phyloP scores from a whole-genome alignment of 2,113 vertebrate species.

The Craseonycteris thonglongyai region DNA sequence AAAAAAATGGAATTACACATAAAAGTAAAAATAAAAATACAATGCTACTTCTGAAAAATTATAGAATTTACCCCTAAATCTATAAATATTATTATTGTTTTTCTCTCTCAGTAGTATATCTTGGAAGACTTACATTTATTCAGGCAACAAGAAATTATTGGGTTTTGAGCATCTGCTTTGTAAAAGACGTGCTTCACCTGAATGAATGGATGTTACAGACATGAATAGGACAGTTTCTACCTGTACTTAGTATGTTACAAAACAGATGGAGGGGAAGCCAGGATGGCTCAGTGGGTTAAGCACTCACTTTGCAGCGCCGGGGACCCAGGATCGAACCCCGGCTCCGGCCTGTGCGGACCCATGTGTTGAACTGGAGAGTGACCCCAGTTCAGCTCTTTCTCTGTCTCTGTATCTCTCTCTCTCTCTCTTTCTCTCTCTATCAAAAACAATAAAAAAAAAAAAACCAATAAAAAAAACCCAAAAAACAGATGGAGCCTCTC shows the following conservation, averaged over 20 bases:
- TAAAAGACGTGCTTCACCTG: background rate
- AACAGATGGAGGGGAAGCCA: background rate
- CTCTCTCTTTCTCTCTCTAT: no score
- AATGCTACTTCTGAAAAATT: background rate
- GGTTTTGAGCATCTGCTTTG: background rate
- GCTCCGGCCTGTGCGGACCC: no score
- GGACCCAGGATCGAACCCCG: no score
- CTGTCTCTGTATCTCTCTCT: no score
- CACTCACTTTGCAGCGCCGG: no score
- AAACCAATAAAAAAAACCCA: no score
- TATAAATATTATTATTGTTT: background rate
- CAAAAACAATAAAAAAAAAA: no score
- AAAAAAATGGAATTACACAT: background rate
- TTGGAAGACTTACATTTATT: background rate
- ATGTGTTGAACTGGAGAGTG: no score
- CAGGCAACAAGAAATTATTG: background rate
- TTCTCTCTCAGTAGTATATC: background rate
- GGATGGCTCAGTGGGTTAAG: no score
- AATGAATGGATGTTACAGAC: background rate
- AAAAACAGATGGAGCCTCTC: no score
- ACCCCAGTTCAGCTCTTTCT: no score
- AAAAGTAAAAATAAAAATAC: background rate
- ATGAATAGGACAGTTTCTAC: background rate
- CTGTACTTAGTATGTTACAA: background rate
- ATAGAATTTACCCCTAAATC: accelerated